Evolutionary conservation across 2,113 vertebrate genomes (phyloP).

Genomic region (Gavia stellata): DNA sequence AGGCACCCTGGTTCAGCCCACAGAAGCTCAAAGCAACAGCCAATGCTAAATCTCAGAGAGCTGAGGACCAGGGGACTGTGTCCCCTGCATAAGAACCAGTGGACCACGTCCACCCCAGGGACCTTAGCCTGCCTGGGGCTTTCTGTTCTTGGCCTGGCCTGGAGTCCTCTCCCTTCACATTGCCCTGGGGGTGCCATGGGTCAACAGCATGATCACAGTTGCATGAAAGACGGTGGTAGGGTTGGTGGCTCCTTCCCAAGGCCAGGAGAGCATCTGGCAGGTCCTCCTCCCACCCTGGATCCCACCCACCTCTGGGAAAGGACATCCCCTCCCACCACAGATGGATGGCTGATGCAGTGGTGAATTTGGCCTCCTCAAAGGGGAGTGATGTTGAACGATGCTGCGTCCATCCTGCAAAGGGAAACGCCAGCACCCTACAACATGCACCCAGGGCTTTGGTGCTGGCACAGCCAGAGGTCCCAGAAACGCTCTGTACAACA

Average conservation of each 20-base stretch:
- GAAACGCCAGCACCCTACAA: neutral
- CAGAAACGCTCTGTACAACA: accelerated
- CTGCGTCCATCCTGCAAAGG: neutral
- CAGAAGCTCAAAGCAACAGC: neutral
- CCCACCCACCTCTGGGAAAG: neutral
- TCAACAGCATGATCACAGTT: neutral
- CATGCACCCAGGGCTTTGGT: neutral
- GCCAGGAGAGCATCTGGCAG: neutral
- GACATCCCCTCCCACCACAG: neutral
- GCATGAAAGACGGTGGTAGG: neutral
- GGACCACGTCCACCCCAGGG: neutral
- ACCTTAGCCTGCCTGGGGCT: neutral
- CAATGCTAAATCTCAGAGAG: neutral
- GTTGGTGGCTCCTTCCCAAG: neutral
- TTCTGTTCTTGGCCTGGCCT: neutral
- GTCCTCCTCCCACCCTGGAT: neutral
- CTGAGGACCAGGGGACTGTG: neutral
- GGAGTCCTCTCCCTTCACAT: neutral
- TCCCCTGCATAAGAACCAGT: neutral
- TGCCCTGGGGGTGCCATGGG: neutral
- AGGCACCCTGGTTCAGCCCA: neutral
- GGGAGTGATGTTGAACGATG: neutral
- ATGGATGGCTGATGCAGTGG: neutral
- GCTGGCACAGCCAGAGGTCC: neutral
- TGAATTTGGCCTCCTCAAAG: neutral